Evolutionary conservation across 1,140 invertebrate species (phyloP), one percentile per base, ranked within the genome.

Genomic region (Drosophila baimaii): DNA sequence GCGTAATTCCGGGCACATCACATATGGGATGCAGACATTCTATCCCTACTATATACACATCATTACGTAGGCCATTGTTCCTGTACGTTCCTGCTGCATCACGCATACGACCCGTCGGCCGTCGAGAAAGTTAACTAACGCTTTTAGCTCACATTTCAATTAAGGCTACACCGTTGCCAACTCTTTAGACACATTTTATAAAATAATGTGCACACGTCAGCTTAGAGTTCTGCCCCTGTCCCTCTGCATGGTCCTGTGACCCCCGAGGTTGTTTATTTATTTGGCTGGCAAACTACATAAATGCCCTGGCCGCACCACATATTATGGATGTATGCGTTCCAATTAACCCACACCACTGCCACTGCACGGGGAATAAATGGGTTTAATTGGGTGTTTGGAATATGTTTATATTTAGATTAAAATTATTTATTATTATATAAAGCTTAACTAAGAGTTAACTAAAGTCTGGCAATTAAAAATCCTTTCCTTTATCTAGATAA

Each of bases 1-100:
- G 80, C 85, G 69, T 81, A 81, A 89, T 89, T 90, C 84, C 81
- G 77, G 73, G 49, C 62, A 54, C 77, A 75, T 35, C 51, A 54
- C 76, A 82, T 39, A 71, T 33, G 62, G 62, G 61, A 43, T 27
- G 23, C 64, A 61, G 68, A 44, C 73, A 65, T 83, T 69, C 29
- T 65, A 68, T 61, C 56, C 56, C 4, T 10, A 58, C 80, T 68
- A 46, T 37, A 79, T 52, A 81, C 58, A 81, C 82, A 79, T 78
- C 69, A 78, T 73, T 88, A 79, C 76, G 59, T 88, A 71, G 81
- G 71, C 76, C 49, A 66, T 86, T 83, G 83, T 73, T 77, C 43
- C 65, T 31, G 21, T 57, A 41, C 57, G 8, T n/a, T n/a, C 2
- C 46, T 33, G 27, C 21, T 59, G 49, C 43, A 77, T 77, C 58